A percentile compares a stretch with the other conserved stretches of the same genome.
These are phyloP conservation scores for Ooceraea biroi DNA, from an alignment of 1,140 invertebrate species.

Conservation along the genomic window DNA sequence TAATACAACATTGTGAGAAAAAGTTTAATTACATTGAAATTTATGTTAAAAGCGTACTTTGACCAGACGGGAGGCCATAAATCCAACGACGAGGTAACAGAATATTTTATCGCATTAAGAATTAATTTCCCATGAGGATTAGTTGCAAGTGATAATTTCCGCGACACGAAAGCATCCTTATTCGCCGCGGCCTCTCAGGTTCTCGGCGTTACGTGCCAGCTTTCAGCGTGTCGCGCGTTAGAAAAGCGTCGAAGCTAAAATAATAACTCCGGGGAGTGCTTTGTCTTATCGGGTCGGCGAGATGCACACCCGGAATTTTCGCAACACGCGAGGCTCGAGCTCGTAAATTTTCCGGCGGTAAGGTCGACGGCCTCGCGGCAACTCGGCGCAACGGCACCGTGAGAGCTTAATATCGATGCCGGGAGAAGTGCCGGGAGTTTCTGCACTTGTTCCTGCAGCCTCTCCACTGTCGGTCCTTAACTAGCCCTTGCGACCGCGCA, in stretches of 20 bases:
- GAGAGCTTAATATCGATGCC: conserved; percentile 59
- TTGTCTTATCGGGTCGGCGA: conserved; percentile 43
- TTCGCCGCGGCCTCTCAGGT: background rate
- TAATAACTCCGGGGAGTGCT: conserved; percentile 42
- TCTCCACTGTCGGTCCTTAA: conserved; percentile 28
- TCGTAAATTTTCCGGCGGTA: conserved; percentile 38
- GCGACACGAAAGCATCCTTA: background rate
- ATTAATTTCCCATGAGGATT: conserved; percentile 10
- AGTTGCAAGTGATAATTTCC: background rate
- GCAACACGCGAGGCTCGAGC: conserved; percentile 44
- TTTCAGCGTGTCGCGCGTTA: background rate
- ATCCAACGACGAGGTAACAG: background rate
- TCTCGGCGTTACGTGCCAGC: background rate
- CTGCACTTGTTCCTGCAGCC: conserved; percentile 38
- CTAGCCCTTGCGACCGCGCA: conserved; percentile 25
- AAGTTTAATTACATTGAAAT: background rate
- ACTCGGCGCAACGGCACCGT: background rate
- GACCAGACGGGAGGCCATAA: background rate
- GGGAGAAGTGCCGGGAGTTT: conserved; percentile 51
- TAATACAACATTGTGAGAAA: background rate
- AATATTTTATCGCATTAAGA: background rate
- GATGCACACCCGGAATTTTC: conserved; percentile 55
- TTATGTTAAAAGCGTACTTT: background rate
- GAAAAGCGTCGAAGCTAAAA: conserved; percentile 47
- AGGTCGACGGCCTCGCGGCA: conserved; percentile 49